Conservation (phyloP, 2,797 vertebrate genomes). For the Brotula barbata region DNA sequence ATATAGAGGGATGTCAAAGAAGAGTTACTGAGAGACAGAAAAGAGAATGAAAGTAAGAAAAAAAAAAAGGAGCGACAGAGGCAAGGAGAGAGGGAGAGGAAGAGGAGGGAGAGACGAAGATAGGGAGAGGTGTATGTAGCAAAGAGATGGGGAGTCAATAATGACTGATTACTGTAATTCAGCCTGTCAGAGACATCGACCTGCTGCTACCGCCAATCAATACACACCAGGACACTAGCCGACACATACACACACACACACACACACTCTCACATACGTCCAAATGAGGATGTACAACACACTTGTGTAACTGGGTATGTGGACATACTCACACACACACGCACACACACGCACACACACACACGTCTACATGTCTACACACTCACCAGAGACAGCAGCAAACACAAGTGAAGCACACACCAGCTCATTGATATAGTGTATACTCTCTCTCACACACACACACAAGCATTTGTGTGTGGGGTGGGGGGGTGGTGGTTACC, state of each 20-base stretch:
- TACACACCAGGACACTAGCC: conserved; percentile 84
- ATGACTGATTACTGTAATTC: conserved; percentile 99
- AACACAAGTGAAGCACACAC: conserved; percentile 26
- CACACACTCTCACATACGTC: conserved; percentile 17
- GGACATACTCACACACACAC: conserved; percentile 5
- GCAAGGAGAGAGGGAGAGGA: conserved; percentile 9
- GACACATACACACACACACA: conserved; percentile 66
- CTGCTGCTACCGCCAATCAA: conserved; percentile 95
- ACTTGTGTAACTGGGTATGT: conserved; percentile 27
- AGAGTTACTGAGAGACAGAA: conserved; percentile 41
- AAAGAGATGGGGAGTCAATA: conserved; percentile 86
- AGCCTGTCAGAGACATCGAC: conserved; percentile 97
- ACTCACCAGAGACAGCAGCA: conserved; percentile 26
- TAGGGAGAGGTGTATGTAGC: conserved; percentile 58
- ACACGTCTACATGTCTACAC: conserved; percentile 31
- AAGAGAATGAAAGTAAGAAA: conserved; percentile 36
- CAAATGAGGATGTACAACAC: conserved; percentile 33
- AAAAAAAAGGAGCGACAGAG: conserved; percentile 58
- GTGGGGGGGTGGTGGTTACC: conserved; percentile 54
- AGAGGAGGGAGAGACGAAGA: conserved; percentile 31
- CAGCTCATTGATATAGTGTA: background rate
- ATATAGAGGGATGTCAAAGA: conserved; percentile 12
- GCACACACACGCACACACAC: conserved; percentile 1
- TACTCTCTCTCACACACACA: background rate
- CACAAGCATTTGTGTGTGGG: background rate